Evolutionary conservation across 2,888 invertebrate genomes (phyloP).

Genomic region (Drosophila suboccidentalis): DNA sequence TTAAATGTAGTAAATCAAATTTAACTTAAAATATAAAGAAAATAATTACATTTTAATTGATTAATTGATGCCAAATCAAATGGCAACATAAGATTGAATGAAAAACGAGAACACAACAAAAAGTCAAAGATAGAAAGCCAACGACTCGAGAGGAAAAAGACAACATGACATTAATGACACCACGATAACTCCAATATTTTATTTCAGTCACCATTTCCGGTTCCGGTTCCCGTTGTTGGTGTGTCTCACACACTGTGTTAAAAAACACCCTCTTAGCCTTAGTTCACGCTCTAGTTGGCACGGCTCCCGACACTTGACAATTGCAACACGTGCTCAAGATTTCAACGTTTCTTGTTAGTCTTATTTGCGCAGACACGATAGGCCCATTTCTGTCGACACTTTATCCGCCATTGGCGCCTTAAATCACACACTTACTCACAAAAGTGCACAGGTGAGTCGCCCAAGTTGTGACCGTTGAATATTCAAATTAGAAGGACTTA

Average conservation of each 20-base stretch:
- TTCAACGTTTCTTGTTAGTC: conserved; percentile 28
- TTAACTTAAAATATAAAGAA: too few relatives aligned
- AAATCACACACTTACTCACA: conserved; percentile 37
- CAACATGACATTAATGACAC: conserved; percentile 56
- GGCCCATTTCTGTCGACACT: conserved; percentile 44
- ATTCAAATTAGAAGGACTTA: conserved; percentile 83
- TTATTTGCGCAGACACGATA: conserved; percentile 39
- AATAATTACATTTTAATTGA: too few relatives aligned
- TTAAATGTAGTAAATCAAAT: not conserved
- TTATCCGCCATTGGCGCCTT: conserved; percentile 45
- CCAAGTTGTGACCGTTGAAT: conserved; percentile 72
- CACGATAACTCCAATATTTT: conserved; percentile 72
- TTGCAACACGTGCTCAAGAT: conserved; percentile 73
- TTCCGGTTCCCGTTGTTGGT: conserved; percentile 50
- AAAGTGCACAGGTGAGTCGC: conserved; percentile 12
- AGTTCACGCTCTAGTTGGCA: conserved; percentile 31
- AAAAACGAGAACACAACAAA: conserved; percentile 14
- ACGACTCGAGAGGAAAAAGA: not conserved
- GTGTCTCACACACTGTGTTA: not conserved
- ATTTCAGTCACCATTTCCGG: conserved; percentile 66
- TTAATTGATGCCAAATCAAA: too few relatives aligned
- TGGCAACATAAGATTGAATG: conserved; percentile 7
- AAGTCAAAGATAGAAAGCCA: not conserved
- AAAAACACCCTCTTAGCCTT: conserved; percentile 20
- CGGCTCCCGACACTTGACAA: conserved; percentile 61